Evolutionary conservation across 2,888 invertebrate species (phyloP), one percentile per base, ranked within the genome.

Genomic region (Leptinotarsa tumamoca): DNA sequence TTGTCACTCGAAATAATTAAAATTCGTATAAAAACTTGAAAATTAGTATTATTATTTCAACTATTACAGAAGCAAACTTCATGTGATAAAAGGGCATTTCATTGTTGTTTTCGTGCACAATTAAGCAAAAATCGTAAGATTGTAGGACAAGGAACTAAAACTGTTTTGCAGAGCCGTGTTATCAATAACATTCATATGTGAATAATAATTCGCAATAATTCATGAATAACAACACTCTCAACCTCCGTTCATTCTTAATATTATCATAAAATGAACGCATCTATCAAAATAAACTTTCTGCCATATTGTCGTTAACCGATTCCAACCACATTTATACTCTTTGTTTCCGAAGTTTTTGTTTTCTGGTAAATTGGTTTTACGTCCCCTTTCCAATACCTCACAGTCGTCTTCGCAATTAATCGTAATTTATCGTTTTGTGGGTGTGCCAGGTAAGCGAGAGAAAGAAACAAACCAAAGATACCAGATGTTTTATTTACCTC

Each of bases 401-500:
- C 4, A 49, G 58, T 33, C 70, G 14, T 70, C 58, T 70, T 58
- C 49, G 70, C 58, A 70, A 70, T 70, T 70, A 70, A 58, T 70
- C 54, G 21, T 43, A 70, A 70, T 70, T 70, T 70, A 70, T 58
- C 21, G 58, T 43, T 58, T 13, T 15, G 21, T 43, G 54, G 70
- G 70, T 43, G 70, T 70, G 70, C 27, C 70, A 58, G 70, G 58
- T 70, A 58, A 43, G 49, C 49, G 70, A 70, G 43, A 70, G 58
- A 58, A 43, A 56, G 18, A 58, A 54, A 54, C 21, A 68, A 58
- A 49, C 63, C 43, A 18, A 70, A 58, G 17, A 58, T 58, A 18
- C 70, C 70, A 70, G 56, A 70, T 70, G 70, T 70, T 70, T 70
- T 17, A 58, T 58, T 23, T 56, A 56, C 69, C 54, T 63, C 63